Evolutionary conservation across 2,888 invertebrate genomes (phyloP).

Genomic region (Plagodis dolabraria): DNA sequence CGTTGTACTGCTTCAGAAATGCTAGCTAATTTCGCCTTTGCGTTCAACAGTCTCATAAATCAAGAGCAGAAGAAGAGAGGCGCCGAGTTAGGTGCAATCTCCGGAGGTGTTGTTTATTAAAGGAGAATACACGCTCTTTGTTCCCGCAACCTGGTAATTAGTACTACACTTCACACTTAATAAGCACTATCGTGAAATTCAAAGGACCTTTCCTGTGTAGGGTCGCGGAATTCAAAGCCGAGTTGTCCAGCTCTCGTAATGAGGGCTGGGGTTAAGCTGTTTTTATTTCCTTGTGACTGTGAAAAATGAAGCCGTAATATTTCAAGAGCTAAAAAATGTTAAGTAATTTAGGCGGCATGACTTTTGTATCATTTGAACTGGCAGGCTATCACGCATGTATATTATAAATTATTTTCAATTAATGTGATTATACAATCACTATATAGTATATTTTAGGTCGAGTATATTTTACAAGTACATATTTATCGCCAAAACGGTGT

Average conservation of each 20-base stretch:
- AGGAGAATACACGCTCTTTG: constrained; percentile 53
- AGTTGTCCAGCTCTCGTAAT: constrained; percentile 45
- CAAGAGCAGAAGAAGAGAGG: constrained; percentile 38
- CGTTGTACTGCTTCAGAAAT: too few species aligned
- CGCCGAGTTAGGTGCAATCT: constrained; percentile 49
- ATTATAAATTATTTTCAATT: too few species aligned
- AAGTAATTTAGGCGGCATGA: constrained; percentile 8
- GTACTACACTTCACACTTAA: constrained; percentile 61
- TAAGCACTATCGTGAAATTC: constrained; percentile 60
- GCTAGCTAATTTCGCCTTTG: constrained; percentile 36
- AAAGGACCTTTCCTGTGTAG: constrained; percentile 46
- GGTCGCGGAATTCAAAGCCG: constrained; percentile 43
- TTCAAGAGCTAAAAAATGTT: constrained; percentile 21
- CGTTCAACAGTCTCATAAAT: constrained; percentile 37
- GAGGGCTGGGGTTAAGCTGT: constrained; percentile 37
- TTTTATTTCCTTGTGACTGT: constrained; percentile 27
- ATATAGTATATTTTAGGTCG: too few species aligned
- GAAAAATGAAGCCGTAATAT: constrained; percentile 27
- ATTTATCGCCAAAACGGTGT: too few species aligned
- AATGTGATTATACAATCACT: too few species aligned
- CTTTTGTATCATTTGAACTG: constrained; percentile 14
- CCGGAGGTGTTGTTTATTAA: constrained; percentile 47
- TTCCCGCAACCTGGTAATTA: constrained; percentile 55
- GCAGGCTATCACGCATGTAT: constrained; percentile 7
- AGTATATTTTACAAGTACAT: too few species aligned